These are phyloP conservation scores for Corbicula japonica DNA, from an alignment of 2,888 invertebrate species.

Conservation along the genomic window DNA sequence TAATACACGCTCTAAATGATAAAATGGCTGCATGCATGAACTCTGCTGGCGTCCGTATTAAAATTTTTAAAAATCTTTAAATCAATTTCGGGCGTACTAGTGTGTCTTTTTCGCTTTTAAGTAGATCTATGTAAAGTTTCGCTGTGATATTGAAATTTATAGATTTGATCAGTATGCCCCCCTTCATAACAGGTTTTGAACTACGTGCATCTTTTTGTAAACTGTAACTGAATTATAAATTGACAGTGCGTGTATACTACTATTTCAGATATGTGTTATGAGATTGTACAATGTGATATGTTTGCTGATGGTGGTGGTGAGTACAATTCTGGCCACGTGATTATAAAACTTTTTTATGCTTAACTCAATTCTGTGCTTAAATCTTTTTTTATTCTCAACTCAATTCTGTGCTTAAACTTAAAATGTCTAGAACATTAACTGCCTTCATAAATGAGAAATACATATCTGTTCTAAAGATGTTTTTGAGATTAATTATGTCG, in stretches of 20 bases:
- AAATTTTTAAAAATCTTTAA: too few species aligned
- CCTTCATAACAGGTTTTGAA: neutral
- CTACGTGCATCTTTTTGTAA: neutral
- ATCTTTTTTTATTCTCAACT: too few species aligned
- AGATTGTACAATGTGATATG: constrained; percentile 72
- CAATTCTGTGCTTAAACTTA: too few species aligned
- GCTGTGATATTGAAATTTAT: too few species aligned
- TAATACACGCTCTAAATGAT: too few species aligned
- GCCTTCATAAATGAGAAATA: neutral
- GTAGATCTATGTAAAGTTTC: neutral
- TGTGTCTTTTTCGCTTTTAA: neutral
- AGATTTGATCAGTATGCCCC: too few species aligned
- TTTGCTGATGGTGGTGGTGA: constrained; percentile 75
- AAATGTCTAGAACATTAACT: neutral
- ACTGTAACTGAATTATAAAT: neutral
- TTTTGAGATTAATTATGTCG: too few species aligned
- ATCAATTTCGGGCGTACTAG: neutral
- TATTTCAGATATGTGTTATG: constrained; percentile 72
- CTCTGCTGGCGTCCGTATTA: too few species aligned
- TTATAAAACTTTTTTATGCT: too few species aligned
- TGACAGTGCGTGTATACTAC: constrained; percentile 12
- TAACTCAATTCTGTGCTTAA: too few species aligned
- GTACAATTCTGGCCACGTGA: too few species aligned
- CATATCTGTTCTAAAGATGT: neutral
- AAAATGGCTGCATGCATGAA: too few species aligned